phyloP scores from a whole-genome alignment of 2,113 vertebrate species.

The Gobiocypris rarus region DNA sequence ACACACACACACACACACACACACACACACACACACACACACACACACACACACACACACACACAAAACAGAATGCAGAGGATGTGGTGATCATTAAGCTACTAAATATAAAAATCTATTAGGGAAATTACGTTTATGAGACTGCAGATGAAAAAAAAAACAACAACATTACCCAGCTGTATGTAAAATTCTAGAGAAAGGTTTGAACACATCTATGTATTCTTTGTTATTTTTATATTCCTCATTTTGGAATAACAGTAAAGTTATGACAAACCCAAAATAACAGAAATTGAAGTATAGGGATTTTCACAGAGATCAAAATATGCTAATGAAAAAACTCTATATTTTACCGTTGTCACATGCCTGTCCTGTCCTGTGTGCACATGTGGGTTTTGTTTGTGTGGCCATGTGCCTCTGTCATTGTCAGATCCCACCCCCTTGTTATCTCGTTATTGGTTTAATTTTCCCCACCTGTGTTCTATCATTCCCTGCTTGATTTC shows the following conservation, averaged over 20 bases:
- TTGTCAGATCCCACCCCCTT: no score
- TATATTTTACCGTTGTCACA: background rate
- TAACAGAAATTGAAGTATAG: background rate
- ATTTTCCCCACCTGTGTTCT: no score
- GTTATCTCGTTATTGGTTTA: no score
- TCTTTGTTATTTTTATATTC: background rate
- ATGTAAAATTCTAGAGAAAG: background rate
- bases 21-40: no score
- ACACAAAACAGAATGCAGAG: no score
- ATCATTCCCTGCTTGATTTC: no score
- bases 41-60: no score
- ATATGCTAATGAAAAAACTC: background rate
- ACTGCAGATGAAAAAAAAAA: background rate
- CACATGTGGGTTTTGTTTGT: no score
- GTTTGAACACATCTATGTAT: background rate
- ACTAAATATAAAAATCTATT: no score
- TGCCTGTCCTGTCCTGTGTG: no score
- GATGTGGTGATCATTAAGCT: background rate
- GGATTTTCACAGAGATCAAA: background rate
- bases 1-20: no score
- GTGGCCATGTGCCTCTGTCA: no score
- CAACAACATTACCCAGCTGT: background rate
- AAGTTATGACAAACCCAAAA: background rate
- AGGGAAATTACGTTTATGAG: background rate
- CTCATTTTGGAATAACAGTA: background rate